Percentiles rank a stretch among this genome's conserved stretches.
phyloP scores from a whole-genome alignment of 2,888 invertebrate species.

The Polylopha cassiicola region DNA sequence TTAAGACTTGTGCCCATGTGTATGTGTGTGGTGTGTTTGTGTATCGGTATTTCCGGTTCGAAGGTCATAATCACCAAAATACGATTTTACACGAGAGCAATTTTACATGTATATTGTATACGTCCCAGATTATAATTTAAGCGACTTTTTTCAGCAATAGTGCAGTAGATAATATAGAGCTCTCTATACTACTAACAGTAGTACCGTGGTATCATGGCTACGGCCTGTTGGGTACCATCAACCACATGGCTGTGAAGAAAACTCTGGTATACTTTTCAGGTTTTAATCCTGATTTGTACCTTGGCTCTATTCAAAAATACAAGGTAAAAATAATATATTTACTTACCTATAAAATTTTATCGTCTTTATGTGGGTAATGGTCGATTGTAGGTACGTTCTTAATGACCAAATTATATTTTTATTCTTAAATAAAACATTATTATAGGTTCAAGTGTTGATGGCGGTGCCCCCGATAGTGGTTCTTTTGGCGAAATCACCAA shows the following conservation, averaged over 20 bases:
- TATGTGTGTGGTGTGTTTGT: too few species aligned
- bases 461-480: conserved; percentile 56
- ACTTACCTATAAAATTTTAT: too few species aligned
- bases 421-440: too few species aligned
- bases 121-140: too few species aligned
- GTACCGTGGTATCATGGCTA: conserved; percentile 90
- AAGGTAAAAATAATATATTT: conserved; percentile 56
- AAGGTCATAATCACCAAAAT: too few species aligned
- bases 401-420: too few species aligned
- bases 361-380: too few species aligned
- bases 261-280: conserved; percentile 73
- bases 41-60: too few species aligned
- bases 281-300: conserved; percentile 83
- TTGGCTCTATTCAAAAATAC: conserved; percentile 80
- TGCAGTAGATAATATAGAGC: neutral
- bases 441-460: conserved; percentile 43
- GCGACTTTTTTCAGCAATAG: conserved; percentile 15
- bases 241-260: conserved; percentile 68
- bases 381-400: too few species aligned
- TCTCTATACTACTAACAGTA: conserved; percentile 67
- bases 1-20: too few species aligned
- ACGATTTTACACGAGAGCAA: too few species aligned
- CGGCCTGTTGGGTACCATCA: conserved; percentile 80
- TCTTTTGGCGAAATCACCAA: conserved; percentile 46
- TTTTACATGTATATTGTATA: neutral